Evolutionary conservation across 2,113 vertebrate genomes (phyloP).

Genomic region (Ageneiosus marmoratus): DNA sequence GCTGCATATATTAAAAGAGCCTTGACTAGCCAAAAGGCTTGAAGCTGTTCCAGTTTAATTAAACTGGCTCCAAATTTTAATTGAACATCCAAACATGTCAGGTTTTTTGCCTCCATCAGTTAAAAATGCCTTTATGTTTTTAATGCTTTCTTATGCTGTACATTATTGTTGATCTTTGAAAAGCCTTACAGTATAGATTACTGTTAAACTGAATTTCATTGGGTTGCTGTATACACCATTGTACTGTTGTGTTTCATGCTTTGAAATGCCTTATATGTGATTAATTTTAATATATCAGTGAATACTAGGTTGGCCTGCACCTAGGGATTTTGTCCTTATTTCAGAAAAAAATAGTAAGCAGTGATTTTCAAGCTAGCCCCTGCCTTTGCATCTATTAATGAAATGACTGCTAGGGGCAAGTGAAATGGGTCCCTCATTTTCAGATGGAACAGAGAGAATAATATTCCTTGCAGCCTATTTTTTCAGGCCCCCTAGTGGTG

Average conservation of each 20-base stretch:
- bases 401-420: slow-evolving; percentile 45
- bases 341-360: slow-evolving; percentile 39
- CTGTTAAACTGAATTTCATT: slow-evolving; percentile 27
- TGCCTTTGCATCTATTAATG: slow-evolving; percentile 61
- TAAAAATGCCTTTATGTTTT: not conserved
- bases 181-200: slow-evolving; percentile 25
- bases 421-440: slow-evolving; percentile 51
- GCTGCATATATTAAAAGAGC: slow-evolving; percentile 4
- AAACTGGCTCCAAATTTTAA: slow-evolving; percentile 29
- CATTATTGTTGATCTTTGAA: slow-evolving; percentile 13
- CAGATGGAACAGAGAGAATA: slow-evolving; percentile 55
- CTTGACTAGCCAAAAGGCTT: slow-evolving; percentile 2
- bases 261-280: slow-evolving; percentile 44
- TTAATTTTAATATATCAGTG: slow-evolving; percentile 44
- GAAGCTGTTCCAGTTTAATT: slow-evolving; percentile 44
- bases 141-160: slow-evolving; percentile 16
- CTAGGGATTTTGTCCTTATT: slow-evolving; percentile 60
- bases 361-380: slow-evolving; percentile 52
- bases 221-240: slow-evolving; percentile 9
- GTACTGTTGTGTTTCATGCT: slow-evolving; percentile 54
- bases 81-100: slow-evolving; percentile 30
- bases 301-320: slow-evolving; percentile 43
- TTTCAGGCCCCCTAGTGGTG: not conserved
- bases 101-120: not conserved
- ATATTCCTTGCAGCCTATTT: not conserved